Conservation (phyloP, 92 coral and sea anemone species). For the Palythoa heliodiscus region DNA sequence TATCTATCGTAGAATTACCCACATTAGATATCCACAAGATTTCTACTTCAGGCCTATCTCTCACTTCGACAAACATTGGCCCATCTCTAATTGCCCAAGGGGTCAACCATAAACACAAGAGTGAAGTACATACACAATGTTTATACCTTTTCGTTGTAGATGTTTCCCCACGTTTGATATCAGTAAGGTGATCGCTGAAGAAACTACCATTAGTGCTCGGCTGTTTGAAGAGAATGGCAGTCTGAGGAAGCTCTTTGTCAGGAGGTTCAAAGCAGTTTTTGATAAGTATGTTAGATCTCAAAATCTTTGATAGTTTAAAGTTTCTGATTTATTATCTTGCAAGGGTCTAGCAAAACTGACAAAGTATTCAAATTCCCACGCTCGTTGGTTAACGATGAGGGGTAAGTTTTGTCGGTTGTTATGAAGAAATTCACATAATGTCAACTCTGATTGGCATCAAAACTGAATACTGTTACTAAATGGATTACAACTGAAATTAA, state of each 20-base stretch:
- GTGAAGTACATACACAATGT: background rate
- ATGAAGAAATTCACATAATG: no score
- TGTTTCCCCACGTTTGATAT: slow-evolving; percentile 75
- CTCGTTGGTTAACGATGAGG: no score
- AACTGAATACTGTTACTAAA: no score
- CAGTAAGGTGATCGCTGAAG: slow-evolving; percentile 49
- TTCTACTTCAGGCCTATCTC: no score
- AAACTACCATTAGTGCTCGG: slow-evolving; percentile 57
- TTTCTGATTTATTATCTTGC: background rate
- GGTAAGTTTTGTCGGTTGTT: no score
- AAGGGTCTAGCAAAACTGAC: background rate
- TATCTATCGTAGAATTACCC: background rate
- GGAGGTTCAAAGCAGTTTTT: slow-evolving; percentile 86
- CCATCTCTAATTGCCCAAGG: background rate
- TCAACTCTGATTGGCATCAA: no score
- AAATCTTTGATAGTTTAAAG: no score
- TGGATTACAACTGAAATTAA: no score
- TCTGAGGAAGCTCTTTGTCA: slow-evolving; percentile 74
- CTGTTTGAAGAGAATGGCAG: slow-evolving; percentile 57
- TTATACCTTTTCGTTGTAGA: slow-evolving; percentile 30
- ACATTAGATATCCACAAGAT: no score
- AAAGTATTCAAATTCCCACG: no score
- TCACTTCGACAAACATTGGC: no score
- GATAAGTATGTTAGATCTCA: slow-evolving; percentile 71
- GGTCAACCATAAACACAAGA: background rate